Evolutionary conservation across 2,113 vertebrate genomes (phyloP), one percentile per base, ranked within the genome.

Genomic region (Dromaius novaehollandiae): DNA sequence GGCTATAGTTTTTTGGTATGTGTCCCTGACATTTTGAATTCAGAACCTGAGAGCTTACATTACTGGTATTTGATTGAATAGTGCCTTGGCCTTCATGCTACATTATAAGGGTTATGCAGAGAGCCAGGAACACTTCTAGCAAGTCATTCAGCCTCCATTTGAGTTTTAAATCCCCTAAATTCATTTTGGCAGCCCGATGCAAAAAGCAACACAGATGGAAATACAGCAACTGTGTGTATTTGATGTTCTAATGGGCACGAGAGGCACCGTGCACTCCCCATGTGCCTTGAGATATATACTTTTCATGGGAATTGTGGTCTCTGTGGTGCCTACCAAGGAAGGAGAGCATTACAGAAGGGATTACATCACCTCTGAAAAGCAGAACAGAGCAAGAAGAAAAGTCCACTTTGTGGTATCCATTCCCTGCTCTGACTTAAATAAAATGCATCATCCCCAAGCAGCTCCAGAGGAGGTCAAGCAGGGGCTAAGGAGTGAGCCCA

Each of bases 321-420:
- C 73, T 90, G 93, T 86, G 90, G 94, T 60, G 71, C 75, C 76
- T 94, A 34, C 83, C 1, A 5, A 90, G 91, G 51, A 88, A 92
- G 66, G 32, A 88, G 42, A 95, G 71, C 64, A 78, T 95, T 93
- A 80, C 64, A 81, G 68, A 83, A 69, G 80, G 42, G 15, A 53
- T 96, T 92, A 94, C 85, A 88, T 96, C 97, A 97, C 48, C 56
- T n/a, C 94, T 86, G 86, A 73, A 86, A 93, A 84, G 55, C 51
- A 94, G 78, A 88, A 76, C 42, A 55, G 14, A 91, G 76, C 82
- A 73, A 88, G 42, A 51, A 91, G 71, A 71, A 30, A 87, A 94
- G 88, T 95, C 69, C 88, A 91, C 82, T 90, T 89, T 88, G 91
- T 60, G 88, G 89, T 88, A 95, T 96, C 68, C 0, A 1, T 28